Evolutionary conservation across 1,140 invertebrate species (phyloP), one percentile per base, ranked within the genome.

Genomic region (Zeugodacus cucurbitae): DNA sequence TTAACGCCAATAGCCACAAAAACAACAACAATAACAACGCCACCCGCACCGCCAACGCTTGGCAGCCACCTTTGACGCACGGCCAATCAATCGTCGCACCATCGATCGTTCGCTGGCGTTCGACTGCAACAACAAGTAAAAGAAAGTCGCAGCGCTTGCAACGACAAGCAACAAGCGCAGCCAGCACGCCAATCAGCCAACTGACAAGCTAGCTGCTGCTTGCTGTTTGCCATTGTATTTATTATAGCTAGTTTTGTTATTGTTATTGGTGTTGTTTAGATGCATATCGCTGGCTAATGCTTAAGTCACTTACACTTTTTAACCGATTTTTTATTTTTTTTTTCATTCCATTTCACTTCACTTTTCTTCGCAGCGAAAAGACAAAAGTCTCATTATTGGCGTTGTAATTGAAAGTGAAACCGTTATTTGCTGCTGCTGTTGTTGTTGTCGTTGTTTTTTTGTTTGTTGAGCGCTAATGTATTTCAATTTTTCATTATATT

Each of bases 371-470:
- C 20, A 3, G 34, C 74, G 34, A 22, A 29, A 48, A 41, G 29
- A 6, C 26, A 41, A 37, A 37, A 44, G 6, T 74, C 29, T 17
- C 62, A 67, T 32, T 67, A 67, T 67, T 67, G 62, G 62, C 70
- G 34, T 26, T 59, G 86, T 37, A 62, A 87, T 62, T 87, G 59
- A 87, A 59, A 87, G 54, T 87, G 59, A 59, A 59, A 64, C 44
- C 58, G 32, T 87, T 87, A 87, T 59, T 59, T 64, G n/a, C 22
- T 87, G 32, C 37, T 87, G 86, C 59, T 87, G 74, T 48, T 86
- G 44, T 86, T 57, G 85, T 57, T 78, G 7, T 6, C 1, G 54
- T 57, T 57, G 54, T 57, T 57, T 3, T 17, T 57, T 41, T 82
- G 32, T 67, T 34, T n/a, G 17, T 3, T 7, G 11, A 82, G 29